Percentiles rank a stretch among this genome's conserved stretches.
These are phyloP conservation scores for Plebejus argus DNA, from an alignment of 2,888 invertebrate species.

Conservation along the genomic window DNA sequence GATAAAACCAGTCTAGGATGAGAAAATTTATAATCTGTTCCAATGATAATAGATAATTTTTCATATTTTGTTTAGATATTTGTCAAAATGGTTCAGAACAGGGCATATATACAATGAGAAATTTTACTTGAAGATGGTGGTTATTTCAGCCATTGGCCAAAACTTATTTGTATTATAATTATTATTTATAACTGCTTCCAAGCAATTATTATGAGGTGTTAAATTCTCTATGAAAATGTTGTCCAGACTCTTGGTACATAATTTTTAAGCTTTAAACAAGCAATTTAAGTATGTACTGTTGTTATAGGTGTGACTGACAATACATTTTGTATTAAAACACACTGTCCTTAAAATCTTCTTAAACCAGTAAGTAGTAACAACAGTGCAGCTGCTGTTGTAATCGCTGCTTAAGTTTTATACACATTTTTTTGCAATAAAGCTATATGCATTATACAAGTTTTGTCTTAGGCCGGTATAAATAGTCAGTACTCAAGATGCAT, in stretches of 20 bases:
- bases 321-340: conserved; percentile 11
- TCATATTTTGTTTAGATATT: no score
- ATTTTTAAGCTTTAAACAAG: no score
- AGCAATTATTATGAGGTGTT: background rate
- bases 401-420: background rate
- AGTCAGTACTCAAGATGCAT: no score
- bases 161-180: no score
- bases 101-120: no score
- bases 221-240: background rate
- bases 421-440: background rate
- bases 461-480: no score
- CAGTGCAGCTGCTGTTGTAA: background rate
- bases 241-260: background rate
- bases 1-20: background rate
- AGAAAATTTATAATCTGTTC: background rate
- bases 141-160: no score
- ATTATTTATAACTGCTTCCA: background rate
- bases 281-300: background rate
- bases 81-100: no score
- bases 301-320: background rate
- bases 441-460: no score
- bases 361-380: no score
- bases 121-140: no score
- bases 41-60: no score
- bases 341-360: background rate